Conservation (phyloP, 2,888 invertebrate species). For the Pandemis heparana region DNA sequence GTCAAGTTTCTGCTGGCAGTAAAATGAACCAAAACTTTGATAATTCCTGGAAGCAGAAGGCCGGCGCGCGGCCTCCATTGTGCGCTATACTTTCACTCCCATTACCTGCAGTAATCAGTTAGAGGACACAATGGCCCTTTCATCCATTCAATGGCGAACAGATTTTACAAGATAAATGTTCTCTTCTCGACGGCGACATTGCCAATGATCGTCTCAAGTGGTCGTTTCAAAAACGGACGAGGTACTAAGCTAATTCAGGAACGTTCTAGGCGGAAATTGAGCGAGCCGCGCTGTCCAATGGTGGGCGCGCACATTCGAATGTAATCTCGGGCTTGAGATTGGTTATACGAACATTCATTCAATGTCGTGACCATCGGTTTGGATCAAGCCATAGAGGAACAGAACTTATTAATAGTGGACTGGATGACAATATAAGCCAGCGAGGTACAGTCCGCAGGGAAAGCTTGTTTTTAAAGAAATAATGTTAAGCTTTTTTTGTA, state of each 20-base stretch:
- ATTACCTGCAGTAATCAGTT: slow-evolving; percentile 79
- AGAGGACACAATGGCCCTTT: slow-evolving; percentile 68
- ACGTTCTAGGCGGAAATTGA: slow-evolving; percentile 32
- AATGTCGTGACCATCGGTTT: neutral
- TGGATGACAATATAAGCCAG: no score
- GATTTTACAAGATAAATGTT: slow-evolving; percentile 75
- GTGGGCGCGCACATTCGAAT: slow-evolving; percentile 4
- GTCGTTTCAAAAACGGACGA: slow-evolving; percentile 59
- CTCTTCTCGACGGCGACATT: slow-evolving; percentile 48
- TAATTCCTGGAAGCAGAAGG: neutral
- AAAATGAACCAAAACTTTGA: no score
- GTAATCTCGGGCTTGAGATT: slow-evolving; percentile 23
- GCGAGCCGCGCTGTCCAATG: slow-evolving; percentile 2
- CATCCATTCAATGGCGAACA: slow-evolving; percentile 64
- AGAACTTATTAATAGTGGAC: no score
- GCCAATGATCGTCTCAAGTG: slow-evolving; percentile 53
- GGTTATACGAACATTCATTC: neutral
- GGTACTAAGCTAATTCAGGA: slow-evolving; percentile 40
- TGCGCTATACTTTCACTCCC: slow-evolving; percentile 64
- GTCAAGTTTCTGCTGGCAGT: no score
- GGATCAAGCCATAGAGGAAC: neutral
- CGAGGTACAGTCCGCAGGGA: no score
- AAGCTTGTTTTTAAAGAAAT: no score
- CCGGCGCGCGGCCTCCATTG: slow-evolving; percentile 54
- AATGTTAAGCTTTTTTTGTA: no score